phyloP scores from a whole-genome alignment of 2,113 vertebrate species.

The Numenius arquata region DNA sequence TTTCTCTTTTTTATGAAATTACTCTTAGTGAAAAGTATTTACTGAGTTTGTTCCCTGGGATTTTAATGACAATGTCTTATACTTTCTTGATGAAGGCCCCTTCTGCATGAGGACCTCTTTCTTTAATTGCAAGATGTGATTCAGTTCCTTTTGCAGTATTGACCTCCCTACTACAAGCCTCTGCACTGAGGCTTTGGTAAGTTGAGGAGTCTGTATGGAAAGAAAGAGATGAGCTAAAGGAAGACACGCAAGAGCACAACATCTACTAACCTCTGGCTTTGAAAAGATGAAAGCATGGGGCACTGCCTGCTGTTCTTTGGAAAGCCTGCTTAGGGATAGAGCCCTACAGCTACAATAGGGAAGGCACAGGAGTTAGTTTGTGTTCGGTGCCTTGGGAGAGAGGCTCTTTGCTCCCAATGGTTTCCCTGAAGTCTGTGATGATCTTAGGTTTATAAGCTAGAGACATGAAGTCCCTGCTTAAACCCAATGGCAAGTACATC shows the following conservation, averaged over 20 bases:
- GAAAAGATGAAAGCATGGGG: background rate
- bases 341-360: rapidly evolving
- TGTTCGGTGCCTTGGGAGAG: background rate
- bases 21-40: background rate
- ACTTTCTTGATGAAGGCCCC: background rate
- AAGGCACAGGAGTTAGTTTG: background rate
- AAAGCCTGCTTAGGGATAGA: background rate
- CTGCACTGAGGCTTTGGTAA: background rate
- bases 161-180: background rate
- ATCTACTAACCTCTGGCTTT: background rate
- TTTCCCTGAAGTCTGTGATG: background rate
- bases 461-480: background rate
- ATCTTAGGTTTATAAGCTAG: background rate
- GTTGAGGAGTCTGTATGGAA: background rate
- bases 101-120: background rate
- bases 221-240: background rate
- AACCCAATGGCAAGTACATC: background rate
- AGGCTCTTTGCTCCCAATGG: background rate
- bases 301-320: background rate
- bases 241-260: background rate
- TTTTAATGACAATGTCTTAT: background rate
- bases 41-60: background rate
- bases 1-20: background rate
- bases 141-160: background rate
- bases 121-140: background rate